Conservation (phyloP, 2,797 vertebrate genomes). For the Catharus ustulatus region DNA sequence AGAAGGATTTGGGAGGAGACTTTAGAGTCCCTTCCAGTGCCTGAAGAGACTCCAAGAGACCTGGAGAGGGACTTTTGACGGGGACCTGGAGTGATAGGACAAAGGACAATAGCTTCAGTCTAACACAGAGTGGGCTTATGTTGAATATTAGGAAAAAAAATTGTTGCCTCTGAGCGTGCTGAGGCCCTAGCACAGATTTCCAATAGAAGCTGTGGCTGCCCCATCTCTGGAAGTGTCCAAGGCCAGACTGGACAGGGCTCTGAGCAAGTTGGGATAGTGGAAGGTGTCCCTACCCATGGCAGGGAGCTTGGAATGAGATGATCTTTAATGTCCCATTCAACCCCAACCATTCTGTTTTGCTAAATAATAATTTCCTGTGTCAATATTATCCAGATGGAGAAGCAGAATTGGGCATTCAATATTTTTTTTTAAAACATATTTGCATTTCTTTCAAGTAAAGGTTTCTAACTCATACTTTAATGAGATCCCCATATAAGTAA, state of each 20-base stretch:
- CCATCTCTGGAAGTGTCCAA: not conserved
- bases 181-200: not conserved
- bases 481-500: not conserved
- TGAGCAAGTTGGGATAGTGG: rapidly evolving
- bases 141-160: rapidly evolving
- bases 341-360: not conserved
- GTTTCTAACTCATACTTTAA: not conserved
- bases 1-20: not conserved
- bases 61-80: not conserved
- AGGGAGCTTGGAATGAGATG: not conserved
- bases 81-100: not conserved
- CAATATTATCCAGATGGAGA: not conserved
- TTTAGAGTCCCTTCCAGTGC: not conserved
- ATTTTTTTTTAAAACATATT: not conserved
- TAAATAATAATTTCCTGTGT: not conserved
- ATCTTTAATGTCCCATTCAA: no score
- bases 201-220: not conserved
- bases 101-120: rapidly evolving
- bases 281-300: not conserved
- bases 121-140: rapidly evolving
- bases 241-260: not conserved
- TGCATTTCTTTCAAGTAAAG: not conserved
- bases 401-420: not conserved
- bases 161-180: rapidly evolving
- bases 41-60: not conserved